Conservation (phyloP, 1,140 invertebrate genomes). For the Anthonomus grandis region DNA sequence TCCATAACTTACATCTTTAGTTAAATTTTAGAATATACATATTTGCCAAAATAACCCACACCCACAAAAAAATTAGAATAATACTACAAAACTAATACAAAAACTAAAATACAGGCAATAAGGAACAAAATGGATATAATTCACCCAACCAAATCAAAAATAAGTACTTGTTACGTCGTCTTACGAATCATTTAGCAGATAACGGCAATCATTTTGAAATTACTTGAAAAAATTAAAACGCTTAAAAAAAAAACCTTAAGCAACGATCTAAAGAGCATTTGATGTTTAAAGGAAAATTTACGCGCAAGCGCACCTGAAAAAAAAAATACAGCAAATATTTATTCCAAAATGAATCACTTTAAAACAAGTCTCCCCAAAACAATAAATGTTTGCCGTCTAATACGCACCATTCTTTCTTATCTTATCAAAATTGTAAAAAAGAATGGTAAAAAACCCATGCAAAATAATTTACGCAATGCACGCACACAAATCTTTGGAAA, state of each 20-base stretch:
- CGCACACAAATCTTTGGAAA: background rate
- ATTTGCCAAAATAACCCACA: no score
- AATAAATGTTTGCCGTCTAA: background rate
- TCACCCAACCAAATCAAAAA: no score
- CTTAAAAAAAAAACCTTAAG: background rate
- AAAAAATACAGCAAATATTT: conserved; percentile 6
- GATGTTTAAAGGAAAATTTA: background rate
- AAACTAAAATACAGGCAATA: no score
- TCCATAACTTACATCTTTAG: no score
- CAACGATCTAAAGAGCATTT: background rate
- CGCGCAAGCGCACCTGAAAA: conserved; percentile 17
- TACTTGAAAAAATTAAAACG: no score
- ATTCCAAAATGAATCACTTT: no score
- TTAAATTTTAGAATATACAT: no score
- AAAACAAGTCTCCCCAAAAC: background rate
- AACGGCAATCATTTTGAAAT: background rate
- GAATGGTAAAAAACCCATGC: background rate
- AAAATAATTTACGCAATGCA: background rate
- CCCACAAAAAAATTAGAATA: no score
- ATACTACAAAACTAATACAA: no score
- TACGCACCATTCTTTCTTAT: background rate
- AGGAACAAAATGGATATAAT: no score
- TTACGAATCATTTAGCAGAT: background rate
- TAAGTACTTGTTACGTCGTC: no score
- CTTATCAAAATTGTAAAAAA: background rate